Evolutionary conservation across 1,140 invertebrate genomes (phyloP), one percentile per base, ranked within the genome.

Genomic region (Formica exsecta): DNA sequence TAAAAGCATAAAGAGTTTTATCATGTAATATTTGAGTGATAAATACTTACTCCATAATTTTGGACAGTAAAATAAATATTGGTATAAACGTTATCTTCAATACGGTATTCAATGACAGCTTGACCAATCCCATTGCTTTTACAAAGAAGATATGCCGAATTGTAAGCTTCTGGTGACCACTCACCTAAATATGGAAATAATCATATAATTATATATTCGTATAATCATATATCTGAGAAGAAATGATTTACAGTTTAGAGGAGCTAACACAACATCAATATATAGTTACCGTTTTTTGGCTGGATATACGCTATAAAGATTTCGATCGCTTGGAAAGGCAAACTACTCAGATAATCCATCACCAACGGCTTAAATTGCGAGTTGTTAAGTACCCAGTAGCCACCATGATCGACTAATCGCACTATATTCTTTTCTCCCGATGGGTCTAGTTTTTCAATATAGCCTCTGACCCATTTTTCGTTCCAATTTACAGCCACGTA

Each of bases 321-420:
- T 96, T 99, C 99, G 54, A 98, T 97, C 64, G 99, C 98, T 96
- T 99, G 99, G 96, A 99, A 99, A 25, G 99, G 99, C 91, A 99
- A 95, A 38, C 13, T 11, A 41, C 96, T 96, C 96, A 99, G 97
- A 93, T 99, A 99, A 95, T 99, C 98, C 84, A 97, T 97, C 87
- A 98, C 96, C 83, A 99, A 99, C 95, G 99, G 98, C 92, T 98
- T 96, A 91, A 99, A 96, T 83, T 96, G 95, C 32, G 96, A 95
- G 86, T 97, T 97, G 86, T 96, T 96, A n/a, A 99, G 96, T 54
- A 96, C 96, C 91, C 97, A 96, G 94, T 98, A 99, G 65, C 99
- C 99, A 38, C 99, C 99, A 93, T 98, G 98, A 95, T 99, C 99
- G 1, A 99, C 96, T 93, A 98, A 97, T 95, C 98, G 98, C 48